Evolutionary conservation across 2,797 vertebrate genomes (phyloP).

Genomic region (Cygnus olor): DNA sequence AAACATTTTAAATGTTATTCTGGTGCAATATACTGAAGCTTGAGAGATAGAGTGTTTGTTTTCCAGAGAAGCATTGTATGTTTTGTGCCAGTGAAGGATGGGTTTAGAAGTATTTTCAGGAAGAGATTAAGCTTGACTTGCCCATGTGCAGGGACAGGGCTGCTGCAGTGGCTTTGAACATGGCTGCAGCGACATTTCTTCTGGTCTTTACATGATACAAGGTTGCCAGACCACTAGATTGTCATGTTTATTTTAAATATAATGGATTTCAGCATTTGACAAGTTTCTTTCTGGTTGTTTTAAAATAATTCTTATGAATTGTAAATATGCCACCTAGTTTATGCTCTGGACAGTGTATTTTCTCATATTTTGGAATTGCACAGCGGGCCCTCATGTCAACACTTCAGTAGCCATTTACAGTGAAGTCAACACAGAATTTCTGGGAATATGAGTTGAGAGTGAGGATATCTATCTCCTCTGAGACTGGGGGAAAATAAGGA

Average conservation of each 20-base stretch:
- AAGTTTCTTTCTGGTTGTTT: neutral
- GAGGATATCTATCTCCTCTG: neutral
- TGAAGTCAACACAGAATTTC: neutral
- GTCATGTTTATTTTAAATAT: fast-evolving
- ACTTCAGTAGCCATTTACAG: neutral
- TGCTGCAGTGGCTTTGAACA: neutral
- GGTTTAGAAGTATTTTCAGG: neutral
- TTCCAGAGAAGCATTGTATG: neutral
- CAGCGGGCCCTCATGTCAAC: fast-evolving
- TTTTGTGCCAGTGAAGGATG: neutral
- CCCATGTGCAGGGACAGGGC: neutral
- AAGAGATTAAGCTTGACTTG: neutral
- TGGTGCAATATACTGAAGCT: neutral
- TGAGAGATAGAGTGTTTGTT: neutral
- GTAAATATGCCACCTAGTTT: neutral
- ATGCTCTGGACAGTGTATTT: neutral
- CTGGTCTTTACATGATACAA: neutral
- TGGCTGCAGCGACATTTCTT: neutral
- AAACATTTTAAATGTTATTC: neutral
- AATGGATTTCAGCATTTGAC: neutral
- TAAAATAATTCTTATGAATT: neutral
- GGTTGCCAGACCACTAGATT: neutral
- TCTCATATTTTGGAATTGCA: neutral
- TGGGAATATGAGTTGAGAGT: neutral
- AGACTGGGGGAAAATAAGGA: neutral